phyloP scores from a whole-genome alignment of 2,888 invertebrate genomes.

The Schizaphis graminum region DNA sequence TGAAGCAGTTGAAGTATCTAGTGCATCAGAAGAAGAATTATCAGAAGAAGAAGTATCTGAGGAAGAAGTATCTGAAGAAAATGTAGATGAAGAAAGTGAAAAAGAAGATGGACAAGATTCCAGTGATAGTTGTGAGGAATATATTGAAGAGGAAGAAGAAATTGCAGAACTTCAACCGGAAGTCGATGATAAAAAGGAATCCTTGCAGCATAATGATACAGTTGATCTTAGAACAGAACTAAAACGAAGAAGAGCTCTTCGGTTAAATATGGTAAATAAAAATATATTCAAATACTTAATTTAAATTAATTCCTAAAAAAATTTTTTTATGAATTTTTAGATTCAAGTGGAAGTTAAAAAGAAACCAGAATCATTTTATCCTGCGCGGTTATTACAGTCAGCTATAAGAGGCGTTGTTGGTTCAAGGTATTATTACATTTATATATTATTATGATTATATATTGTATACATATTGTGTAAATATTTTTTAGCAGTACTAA shows the following conservation, averaged over 20 bases:
- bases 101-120: conserved; percentile 56
- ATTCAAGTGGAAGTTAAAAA: conserved; percentile 61
- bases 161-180: not conserved
- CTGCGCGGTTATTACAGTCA: conserved; percentile 60
- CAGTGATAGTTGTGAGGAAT: conserved; percentile 21
- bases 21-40: conserved; percentile 44
- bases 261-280: conserved; percentile 54
- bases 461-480: not conserved
- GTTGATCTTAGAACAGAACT: conserved; percentile 62
- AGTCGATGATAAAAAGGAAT: conserved; percentile 40
- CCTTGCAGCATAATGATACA: conserved; percentile 38
- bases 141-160: conserved; percentile 40
- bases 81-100: conserved; percentile 55
- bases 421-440: conserved; percentile 48
- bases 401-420: conserved; percentile 64
- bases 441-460: not conserved
- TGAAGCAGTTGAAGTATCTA: conserved; percentile 47
- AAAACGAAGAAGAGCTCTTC: conserved; percentile 58
- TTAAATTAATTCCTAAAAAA: not conserved
- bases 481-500: conserved; percentile 40
- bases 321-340: not conserved
- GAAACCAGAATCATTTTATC: conserved; percentile 63
- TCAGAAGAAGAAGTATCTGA: conserved; percentile 13
- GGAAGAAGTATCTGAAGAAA: conserved; percentile 47
- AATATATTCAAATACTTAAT: not conserved